Evolutionary conservation across 2,797 vertebrate genomes (phyloP).

Genomic region (Carapus acus): DNA sequence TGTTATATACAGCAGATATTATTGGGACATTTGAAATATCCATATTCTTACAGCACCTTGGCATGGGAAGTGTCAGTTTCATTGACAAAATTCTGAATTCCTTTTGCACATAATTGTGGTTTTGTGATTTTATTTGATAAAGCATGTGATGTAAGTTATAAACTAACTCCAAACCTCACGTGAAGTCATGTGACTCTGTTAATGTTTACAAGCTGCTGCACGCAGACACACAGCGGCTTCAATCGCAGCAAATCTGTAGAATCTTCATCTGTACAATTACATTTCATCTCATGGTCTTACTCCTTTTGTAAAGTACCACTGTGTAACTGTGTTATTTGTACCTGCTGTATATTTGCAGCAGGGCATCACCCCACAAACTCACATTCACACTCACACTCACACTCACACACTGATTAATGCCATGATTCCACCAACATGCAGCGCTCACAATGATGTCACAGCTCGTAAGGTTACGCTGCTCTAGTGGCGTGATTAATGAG

Average conservation of each 20-base stretch:
- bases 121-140: too few species aligned
- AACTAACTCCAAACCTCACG: conserved; percentile 37
- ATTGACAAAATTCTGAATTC: too few species aligned
- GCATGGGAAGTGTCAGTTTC: too few species aligned
- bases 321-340: background rate
- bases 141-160: conserved; percentile 19
- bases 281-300: background rate
- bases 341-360: background rate
- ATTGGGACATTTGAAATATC: too few species aligned
- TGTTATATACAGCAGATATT: too few species aligned
- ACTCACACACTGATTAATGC: background rate
- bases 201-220: conserved; percentile 54
- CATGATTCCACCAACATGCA: background rate
- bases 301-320: background rate
- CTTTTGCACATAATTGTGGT: too few species aligned
- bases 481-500: conserved; percentile 4
- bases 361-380: background rate
- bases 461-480: background rate
- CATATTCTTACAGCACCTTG: too few species aligned
- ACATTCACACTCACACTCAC: background rate
- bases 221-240: background rate
- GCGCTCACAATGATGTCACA: background rate
- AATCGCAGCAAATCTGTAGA: background rate
- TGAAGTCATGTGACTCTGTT: conserved; percentile 68
- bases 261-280: background rate